These are phyloP conservation scores for Geothlypis trichas DNA, from an alignment of 2,113 vertebrate genomes.

Conservation along the genomic window DNA sequence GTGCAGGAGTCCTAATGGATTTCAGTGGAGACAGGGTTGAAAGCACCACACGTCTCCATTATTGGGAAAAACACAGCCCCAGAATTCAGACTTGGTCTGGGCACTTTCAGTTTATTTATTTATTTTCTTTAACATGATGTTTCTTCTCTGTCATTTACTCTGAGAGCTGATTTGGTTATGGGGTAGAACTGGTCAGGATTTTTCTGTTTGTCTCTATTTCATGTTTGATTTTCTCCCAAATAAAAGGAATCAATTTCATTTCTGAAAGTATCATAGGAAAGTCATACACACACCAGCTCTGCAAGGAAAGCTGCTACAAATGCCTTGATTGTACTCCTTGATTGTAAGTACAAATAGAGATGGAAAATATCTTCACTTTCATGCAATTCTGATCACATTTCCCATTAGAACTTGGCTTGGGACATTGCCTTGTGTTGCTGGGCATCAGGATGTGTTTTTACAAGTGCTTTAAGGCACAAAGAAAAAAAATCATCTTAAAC, in stretches of 20 bases:
- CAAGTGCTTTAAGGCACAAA: background rate
- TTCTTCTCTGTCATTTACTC: background rate
- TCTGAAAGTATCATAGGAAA: background rate
- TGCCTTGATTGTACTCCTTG: background rate
- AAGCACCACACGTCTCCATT: background rate
- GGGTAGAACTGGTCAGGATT: background rate
- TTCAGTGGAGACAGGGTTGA: background rate
- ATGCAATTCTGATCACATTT: background rate
- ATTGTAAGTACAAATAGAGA: background rate
- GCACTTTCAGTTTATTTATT: background rate
- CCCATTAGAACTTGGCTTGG: background rate
- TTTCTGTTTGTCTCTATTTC: background rate
- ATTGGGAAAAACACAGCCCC: background rate
- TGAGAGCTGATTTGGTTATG: background rate
- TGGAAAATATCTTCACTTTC: background rate
- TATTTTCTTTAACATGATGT: background rate
- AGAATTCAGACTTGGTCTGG: background rate
- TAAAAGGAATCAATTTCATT: background rate
- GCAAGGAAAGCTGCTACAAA: background rate
- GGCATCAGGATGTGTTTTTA: background rate
- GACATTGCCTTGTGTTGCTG: background rate
- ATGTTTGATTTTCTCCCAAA: background rate
- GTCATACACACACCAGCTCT: background rate
- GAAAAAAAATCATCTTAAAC: background rate
- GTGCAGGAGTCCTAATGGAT: background rate